Evolutionary conservation across 2,797 vertebrate genomes (phyloP).

Genomic region (Potorous gilbertii): DNA sequence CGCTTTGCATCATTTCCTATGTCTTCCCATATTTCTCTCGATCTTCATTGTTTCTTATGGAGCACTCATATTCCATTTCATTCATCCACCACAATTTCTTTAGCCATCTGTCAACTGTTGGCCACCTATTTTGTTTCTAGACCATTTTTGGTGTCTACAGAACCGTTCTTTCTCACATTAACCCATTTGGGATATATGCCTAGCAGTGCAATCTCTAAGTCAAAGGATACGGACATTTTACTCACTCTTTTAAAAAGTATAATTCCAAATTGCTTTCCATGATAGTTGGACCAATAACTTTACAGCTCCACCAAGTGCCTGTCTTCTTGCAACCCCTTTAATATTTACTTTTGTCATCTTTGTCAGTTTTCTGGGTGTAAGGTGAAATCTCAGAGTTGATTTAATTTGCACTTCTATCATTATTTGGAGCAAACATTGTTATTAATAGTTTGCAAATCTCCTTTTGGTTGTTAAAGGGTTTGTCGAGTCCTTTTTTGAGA

Average conservation of each 20-base stretch:
- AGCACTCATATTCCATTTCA: background rate
- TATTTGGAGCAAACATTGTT: background rate
- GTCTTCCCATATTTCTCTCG: background rate
- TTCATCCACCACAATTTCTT: background rate
- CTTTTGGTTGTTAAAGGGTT: background rate
- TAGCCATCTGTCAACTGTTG: background rate
- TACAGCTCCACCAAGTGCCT: background rate
- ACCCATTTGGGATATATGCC: background rate
- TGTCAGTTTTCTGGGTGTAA: background rate
- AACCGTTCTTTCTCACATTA: background rate
- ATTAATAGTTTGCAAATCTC: no score
- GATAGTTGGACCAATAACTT: background rate
- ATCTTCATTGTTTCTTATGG: background rate
- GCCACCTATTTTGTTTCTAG: background rate
- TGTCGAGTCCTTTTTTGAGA: background rate
- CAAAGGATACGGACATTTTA: background rate
- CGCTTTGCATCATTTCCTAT: background rate
- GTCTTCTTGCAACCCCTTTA: background rate
- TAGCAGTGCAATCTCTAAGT: background rate
- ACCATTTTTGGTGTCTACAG: background rate
- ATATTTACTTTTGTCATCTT: background rate
- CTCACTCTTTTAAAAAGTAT: background rate
- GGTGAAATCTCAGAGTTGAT: background rate
- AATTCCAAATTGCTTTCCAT: background rate
- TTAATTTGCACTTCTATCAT: background rate